Conservation (phyloP, 2,113 vertebrate species). For the Piprites chloris region DNA sequence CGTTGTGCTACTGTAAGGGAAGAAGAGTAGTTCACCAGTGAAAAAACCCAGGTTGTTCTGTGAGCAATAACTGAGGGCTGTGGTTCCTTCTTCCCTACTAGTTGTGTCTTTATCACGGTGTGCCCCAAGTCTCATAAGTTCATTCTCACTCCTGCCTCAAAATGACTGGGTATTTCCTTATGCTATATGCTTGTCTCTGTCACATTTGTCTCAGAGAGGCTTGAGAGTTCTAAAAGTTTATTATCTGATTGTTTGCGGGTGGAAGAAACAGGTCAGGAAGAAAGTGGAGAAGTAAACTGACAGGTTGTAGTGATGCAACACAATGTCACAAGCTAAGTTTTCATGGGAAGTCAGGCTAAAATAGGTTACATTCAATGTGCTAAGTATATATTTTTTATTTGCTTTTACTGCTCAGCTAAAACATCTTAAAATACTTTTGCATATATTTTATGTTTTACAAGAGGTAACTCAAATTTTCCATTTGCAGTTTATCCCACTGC, state of each 20-base stretch:
- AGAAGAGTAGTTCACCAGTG: background rate
- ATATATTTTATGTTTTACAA: background rate
- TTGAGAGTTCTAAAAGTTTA: background rate
- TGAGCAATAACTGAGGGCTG: background rate
- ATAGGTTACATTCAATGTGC: background rate
- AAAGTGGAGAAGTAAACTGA: background rate
- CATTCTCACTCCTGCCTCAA: background rate
- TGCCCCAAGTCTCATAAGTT: rapidly evolving
- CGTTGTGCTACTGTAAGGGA: background rate
- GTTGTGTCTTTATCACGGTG: background rate
- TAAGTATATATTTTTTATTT: background rate
- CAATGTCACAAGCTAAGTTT: background rate
- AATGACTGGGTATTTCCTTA: background rate
- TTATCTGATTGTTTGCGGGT: background rate
- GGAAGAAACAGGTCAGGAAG: background rate
- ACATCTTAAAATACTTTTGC: background rate
- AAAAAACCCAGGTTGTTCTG: background rate
- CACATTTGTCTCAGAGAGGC: background rate
- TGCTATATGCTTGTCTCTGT: background rate
- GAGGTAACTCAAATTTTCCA: background rate
- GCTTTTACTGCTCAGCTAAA: background rate
- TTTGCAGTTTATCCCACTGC: constrained; percentile 67
- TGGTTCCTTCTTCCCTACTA: background rate
- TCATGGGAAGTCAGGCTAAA: background rate
- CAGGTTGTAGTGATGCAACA: background rate